These are phyloP conservation scores for Ophion ellenae DNA, from an alignment of 2,888 invertebrate genomes.

Conservation along the genomic window DNA sequence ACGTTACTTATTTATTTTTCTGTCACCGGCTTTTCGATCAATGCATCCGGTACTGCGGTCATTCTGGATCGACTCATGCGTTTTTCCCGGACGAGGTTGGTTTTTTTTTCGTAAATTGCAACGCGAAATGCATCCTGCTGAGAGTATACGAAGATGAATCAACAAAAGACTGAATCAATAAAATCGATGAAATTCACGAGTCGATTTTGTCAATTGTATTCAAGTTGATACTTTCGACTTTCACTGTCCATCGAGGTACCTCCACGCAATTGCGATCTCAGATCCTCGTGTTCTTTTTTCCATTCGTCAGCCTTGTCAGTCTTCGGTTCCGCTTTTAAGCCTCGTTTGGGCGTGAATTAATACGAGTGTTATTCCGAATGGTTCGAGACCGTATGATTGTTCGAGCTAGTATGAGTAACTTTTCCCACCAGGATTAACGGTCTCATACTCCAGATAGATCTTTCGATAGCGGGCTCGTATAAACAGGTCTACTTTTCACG, in stretches of 20 bases:
- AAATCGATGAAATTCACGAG: not conserved
- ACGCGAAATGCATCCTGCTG: constrained; percentile 16
- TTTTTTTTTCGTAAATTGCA: not conserved
- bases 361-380: constrained; percentile 3
- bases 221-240: not conserved
- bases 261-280: not conserved
- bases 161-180: not conserved
- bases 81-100: constrained; percentile 2
- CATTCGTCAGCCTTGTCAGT: not conserved
- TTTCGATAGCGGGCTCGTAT: constrained; percentile 44
- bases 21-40: not conserved
- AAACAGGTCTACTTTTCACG: constrained; percentile 44
- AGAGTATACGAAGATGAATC: not conserved
- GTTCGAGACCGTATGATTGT: constrained; percentile 34
- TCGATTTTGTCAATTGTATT: constrained; percentile 20
- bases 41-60: constrained; percentile 15
- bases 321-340: not conserved
- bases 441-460: constrained; percentile 26
- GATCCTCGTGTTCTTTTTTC: not conserved
- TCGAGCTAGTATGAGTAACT: constrained; percentile 40
- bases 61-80: constrained; percentile 24
- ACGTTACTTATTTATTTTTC: constrained; percentile 24
- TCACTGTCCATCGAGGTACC: constrained; percentile 25
- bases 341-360: not conserved
- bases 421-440: constrained; percentile 46